Evolutionary conservation across 2,888 invertebrate genomes (phyloP).

Genomic region (Mesorhabditis sp.): DNA sequence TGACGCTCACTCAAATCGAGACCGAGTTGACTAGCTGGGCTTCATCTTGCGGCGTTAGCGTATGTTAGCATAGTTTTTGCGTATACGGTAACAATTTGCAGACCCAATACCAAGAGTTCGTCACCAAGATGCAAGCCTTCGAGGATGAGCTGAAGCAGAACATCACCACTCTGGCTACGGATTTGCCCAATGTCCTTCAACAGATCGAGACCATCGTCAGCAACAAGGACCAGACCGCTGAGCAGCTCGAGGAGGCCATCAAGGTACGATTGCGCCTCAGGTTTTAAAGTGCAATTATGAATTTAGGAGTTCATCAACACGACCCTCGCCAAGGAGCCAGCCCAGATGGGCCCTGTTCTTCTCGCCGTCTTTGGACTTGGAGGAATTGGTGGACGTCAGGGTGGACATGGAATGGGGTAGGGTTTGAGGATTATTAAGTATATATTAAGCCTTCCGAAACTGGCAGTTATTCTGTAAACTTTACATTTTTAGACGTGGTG

Average conservation of each 20-base stretch:
- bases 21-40: background rate
- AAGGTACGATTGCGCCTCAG: background rate
- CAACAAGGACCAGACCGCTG: constrained; percentile 24
- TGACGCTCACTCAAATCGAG: background rate
- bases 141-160: constrained; percentile 19
- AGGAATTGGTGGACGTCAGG: background rate
- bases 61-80: background rate
- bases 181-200: constrained; percentile 16
- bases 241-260: constrained; percentile 15
- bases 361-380: background rate
- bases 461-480: background rate
- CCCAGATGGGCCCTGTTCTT: background rate
- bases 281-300: background rate
- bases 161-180: constrained; percentile 15
- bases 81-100: constrained; percentile 9
- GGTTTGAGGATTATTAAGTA: background rate
- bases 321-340: background rate
- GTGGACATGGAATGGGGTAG: constrained; percentile 2
- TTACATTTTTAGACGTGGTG: background rate
- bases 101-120: constrained; percentile 15
- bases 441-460: background rate
- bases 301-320: background rate
- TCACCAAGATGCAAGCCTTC: constrained; percentile 15
- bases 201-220: constrained; percentile 19
- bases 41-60: background rate